Conservation (phyloP, 2,797 vertebrate species). For the Erithacus rubecula region DNA sequence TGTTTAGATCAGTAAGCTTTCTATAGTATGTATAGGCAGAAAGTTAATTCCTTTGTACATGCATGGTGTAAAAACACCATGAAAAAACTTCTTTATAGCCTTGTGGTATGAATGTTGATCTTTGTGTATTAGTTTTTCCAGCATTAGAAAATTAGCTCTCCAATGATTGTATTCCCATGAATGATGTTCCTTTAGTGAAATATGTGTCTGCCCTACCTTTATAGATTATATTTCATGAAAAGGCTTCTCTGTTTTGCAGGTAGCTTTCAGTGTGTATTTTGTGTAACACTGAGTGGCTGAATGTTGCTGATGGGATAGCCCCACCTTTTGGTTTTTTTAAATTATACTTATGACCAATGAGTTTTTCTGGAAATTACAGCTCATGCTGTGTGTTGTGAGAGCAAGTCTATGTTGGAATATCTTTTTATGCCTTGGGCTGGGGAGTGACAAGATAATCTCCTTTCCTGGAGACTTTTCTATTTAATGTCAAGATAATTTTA, state of each 20-base stretch:
- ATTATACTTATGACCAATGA: not conserved
- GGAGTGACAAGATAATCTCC: not conserved
- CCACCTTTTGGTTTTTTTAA: not conserved
- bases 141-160: not conserved
- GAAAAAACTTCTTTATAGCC: not conserved
- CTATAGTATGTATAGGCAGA: fast-evolving
- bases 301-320: not conserved
- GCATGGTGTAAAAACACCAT: fast-evolving
- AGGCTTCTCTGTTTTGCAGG: not conserved
- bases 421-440: not conserved
- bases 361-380: not conserved
- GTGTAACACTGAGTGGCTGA: not conserved
- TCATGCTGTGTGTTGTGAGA: not conserved
- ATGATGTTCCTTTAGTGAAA: not conserved
- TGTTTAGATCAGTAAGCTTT: not conserved
- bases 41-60: not conserved
- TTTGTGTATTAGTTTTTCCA: not conserved
- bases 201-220: fast-evolving
- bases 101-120: not conserved
- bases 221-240: not conserved
- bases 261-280: not conserved
- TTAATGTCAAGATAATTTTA: not conserved
- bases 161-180: fast-evolving
- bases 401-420: not conserved
- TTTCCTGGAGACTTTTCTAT: not conserved